Conservation (phyloP, 1,140 invertebrate genomes). For the Orchesella cincta region DNA sequence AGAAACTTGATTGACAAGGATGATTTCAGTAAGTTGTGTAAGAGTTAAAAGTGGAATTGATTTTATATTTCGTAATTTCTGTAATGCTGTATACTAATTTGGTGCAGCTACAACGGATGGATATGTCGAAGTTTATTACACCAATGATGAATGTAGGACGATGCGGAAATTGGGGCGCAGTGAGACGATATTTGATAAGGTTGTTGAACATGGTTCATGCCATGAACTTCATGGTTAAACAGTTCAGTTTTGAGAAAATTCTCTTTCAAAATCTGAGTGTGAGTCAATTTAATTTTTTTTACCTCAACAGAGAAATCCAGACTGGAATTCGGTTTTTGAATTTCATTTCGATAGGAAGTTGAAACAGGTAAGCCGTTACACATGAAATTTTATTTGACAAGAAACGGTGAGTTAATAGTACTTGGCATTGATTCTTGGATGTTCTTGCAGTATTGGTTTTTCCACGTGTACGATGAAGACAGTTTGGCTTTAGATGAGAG, state of each 20-base stretch:
- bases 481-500: background rate
- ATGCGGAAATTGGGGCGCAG: background rate
- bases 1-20: conserved; percentile 4
- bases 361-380: conserved; percentile 1
- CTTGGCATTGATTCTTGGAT: background rate
- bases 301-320: conserved; percentile 15
- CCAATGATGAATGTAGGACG: background rate
- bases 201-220: no score
- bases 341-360: conserved; percentile 19
- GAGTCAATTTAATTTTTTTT: background rate
- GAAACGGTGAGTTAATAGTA: background rate
- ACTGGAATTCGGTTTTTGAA: conserved; percentile 1
- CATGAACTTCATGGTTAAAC: no score
- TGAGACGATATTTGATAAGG: background rate
- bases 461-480: conserved; percentile 6
- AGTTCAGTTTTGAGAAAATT: no score
- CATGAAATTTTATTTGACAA: background rate
- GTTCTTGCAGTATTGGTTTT: background rate
- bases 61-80: no score
- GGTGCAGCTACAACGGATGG: background rate
- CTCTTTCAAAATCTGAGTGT: background rate
- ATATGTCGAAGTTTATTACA: background rate
- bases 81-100: background rate
- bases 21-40: background rate
- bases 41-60: background rate